Base-by-base conservation (phyloP, 2,888 invertebrate genomes). In the Callyntrura guangdongensis region DNA sequence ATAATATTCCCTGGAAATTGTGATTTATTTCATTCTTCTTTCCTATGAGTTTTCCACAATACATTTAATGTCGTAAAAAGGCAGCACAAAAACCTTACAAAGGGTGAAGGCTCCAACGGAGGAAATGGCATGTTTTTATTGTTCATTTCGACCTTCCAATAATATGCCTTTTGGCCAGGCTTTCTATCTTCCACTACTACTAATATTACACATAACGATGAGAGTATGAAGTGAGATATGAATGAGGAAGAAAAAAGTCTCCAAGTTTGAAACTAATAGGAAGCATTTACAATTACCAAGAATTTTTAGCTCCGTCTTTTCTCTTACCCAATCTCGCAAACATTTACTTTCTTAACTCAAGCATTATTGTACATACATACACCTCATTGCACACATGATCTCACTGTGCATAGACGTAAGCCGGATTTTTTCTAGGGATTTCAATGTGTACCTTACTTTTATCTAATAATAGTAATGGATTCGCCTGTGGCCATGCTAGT, bases 381-480 rank as follows among this genome's bases (percentile, higher is more conserved):
- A 6, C 36, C 3, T 36, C 36, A 36, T 36, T 36, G 36, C 36
- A 36, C 36, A 36, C 36, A 36, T 36, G 3, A 36, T 36, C 36
- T 6, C 36, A 36, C 3, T 6, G 6, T 36, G 36, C 36, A 36
- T 6, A 36, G 6, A 6, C 36, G 6, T 36, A 36, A 36, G 36
- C 36, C 2, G 6, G 36, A 6, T 36, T 36, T 67, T 67, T 36
- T 74, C 47, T 36, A 0, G 2, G 9, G 8, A 25, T 82, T 11
- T 79, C 79, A 14, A 59, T 53, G n/a, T n/a, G 53, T 64, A 64
- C 8, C 22, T 64, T 64, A 22, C 64, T 25, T 74, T 53, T 8
- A 22, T 79, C 36, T 64, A 87, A 87, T 87, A 87, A 87, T 81
- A 79, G 81, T 87, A 87, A 87, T 87, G 87, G 87, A 81, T 87